Evolutionary conservation across 2,888 invertebrate species (phyloP).

Genomic region (Meiosimyza decipiens): DNA sequence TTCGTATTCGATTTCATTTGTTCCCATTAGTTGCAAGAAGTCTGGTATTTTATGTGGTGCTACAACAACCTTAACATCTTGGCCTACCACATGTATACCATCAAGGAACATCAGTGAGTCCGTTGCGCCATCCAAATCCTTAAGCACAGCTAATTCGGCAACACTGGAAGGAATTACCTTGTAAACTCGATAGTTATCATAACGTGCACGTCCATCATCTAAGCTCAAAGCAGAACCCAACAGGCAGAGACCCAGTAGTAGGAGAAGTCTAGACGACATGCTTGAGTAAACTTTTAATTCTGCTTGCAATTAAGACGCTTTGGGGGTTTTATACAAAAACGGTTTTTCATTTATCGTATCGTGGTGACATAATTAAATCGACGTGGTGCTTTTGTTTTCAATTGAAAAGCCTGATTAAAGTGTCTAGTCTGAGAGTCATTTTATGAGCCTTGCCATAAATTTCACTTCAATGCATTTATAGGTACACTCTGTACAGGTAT

Average conservation of each 20-base stretch:
- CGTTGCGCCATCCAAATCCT: conserved; percentile 58
- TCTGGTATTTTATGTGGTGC: conserved; percentile 50
- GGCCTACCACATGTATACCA: conserved; percentile 59
- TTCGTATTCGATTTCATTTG: conserved; percentile 65
- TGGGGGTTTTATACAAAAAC: conserved; percentile 11
- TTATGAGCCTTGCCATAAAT: too few relatives aligned
- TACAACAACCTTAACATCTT: conserved; percentile 65
- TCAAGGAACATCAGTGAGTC: conserved; percentile 67
- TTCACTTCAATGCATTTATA: too few relatives aligned
- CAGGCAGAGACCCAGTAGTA: conserved; percentile 47
- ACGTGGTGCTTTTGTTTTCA: too few relatives aligned
- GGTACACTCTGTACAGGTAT: too few relatives aligned
- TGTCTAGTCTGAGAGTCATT: too few relatives aligned
- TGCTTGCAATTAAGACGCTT: background rate
- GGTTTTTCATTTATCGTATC: too few relatives aligned
- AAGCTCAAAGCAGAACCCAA: conserved; percentile 30
- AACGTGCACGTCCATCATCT: conserved; percentile 55
- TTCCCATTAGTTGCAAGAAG: conserved; percentile 44
- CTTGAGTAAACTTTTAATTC: conserved; percentile 8
- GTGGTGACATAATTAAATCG: too few relatives aligned
- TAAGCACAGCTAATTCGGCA: conserved; percentile 68
- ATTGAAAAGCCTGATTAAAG: too few relatives aligned
- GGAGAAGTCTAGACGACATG: conserved; percentile 41
- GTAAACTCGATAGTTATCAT: conserved; percentile 72
- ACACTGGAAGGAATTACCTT: conserved; percentile 69